A percentile compares a stretch with the other conserved stretches of the same genome.
These are phyloP conservation scores for Synergus japonicus DNA, from an alignment of 2,888 invertebrate genomes.

Conservation along the genomic window DNA sequence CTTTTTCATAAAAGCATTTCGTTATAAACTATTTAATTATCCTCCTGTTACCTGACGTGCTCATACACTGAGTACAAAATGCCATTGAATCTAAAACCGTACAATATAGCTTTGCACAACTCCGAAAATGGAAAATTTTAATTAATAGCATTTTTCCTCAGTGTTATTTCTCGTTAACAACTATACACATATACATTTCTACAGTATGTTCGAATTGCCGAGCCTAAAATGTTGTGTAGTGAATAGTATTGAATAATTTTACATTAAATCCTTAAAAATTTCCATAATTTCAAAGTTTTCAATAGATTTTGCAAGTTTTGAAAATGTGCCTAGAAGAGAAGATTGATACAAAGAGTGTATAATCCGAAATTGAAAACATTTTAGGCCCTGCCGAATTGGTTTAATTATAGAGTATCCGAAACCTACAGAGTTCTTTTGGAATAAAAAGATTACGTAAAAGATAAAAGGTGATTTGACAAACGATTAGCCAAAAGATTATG, in stretches of 20 bases:
- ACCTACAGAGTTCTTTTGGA: not conserved
- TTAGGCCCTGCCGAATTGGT: not conserved
- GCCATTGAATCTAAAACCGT: not conserved
- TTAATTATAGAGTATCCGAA: not conserved
- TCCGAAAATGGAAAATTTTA: not conserved
- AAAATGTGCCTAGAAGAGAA: too few relatives aligned
- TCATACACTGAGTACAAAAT: not conserved
- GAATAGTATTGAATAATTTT: too few relatives aligned
- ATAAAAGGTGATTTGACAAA: slow-evolving; percentile 8
- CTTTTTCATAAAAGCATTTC: not conserved
- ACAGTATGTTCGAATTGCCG: not conserved
- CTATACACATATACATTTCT: not conserved
- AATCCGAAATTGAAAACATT: too few relatives aligned
- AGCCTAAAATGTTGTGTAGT: too few relatives aligned
- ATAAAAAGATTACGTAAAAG: not conserved
- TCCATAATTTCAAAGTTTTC: too few relatives aligned
- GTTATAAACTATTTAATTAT: not conserved
- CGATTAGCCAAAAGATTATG: slow-evolving; percentile 18
- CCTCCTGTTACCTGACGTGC: not conserved
- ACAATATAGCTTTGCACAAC: too few relatives aligned
- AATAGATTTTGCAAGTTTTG: too few relatives aligned
- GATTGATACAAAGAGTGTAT: too few relatives aligned
- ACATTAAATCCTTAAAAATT: too few relatives aligned
- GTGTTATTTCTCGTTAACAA: not conserved
- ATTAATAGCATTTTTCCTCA: not conserved